These are phyloP conservation scores for Polia nebulosa DNA, from an alignment of 2,888 invertebrate genomes.

Conservation along the genomic window DNA sequence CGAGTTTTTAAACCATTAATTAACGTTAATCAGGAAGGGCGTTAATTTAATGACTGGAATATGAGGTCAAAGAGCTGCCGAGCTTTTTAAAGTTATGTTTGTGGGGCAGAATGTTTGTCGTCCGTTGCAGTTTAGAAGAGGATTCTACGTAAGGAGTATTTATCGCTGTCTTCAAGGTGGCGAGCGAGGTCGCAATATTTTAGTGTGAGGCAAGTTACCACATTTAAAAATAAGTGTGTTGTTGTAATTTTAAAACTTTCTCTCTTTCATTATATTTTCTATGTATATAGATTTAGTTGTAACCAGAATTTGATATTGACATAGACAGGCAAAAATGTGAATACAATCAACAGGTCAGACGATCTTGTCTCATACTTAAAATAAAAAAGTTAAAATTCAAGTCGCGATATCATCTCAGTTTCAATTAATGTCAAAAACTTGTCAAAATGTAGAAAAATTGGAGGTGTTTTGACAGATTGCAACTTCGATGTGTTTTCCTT, in stretches of 20 bases:
- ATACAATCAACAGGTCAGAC: not conserved
- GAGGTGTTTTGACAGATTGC: too few relatives aligned
- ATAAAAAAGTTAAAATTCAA: too few relatives aligned
- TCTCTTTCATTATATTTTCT: not conserved
- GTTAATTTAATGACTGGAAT: conserved; percentile 52
- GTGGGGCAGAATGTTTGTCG: conserved; percentile 42
- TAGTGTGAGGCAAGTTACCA: not conserved
- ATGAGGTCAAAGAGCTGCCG: conserved; percentile 48
- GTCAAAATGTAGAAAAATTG: too few relatives aligned
- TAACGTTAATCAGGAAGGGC: conserved; percentile 64
- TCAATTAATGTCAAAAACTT: too few relatives aligned
- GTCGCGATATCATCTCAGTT: too few relatives aligned
- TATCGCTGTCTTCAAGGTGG: conserved; percentile 34
- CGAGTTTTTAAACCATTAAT: conserved; percentile 61
- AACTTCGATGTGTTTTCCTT: too few relatives aligned
- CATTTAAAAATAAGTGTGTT: conserved; percentile 30
- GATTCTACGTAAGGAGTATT: conserved; percentile 49
- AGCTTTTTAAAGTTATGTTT: conserved; percentile 37
- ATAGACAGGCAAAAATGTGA: not conserved
- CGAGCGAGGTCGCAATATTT: conserved; percentile 14
- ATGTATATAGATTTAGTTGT: too few relatives aligned
- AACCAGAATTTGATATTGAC: too few relatives aligned
- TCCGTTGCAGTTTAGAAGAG: conserved; percentile 31
- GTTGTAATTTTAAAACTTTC: conserved; percentile 19
- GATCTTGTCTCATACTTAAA: too few relatives aligned